A percentile compares a stretch with the other conserved stretches of the same genome.
phyloP scores from a whole-genome alignment of 2,797 vertebrate species.

The Trichosurus vulpecula region DNA sequence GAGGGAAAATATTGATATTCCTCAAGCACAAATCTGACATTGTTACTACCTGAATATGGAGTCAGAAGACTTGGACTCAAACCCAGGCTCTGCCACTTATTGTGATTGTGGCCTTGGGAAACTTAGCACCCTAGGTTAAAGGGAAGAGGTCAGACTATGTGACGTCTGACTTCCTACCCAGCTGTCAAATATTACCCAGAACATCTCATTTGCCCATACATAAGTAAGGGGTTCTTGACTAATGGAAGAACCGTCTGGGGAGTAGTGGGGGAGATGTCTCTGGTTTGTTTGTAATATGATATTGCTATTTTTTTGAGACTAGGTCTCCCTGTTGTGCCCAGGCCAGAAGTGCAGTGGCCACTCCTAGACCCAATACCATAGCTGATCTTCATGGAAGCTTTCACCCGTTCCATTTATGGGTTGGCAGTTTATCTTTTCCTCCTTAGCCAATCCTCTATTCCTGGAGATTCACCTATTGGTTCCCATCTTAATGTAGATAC shows the following conservation, averaged over 20 bases:
- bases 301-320: not conserved
- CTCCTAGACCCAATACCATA: not conserved
- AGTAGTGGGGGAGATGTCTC: not conserved
- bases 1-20: not conserved
- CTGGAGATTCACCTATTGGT: not conserved
- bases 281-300: not conserved
- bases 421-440: not conserved
- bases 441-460: not conserved
- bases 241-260: not conserved
- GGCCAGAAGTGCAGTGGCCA: not conserved
- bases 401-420: not conserved
- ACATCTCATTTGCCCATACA: not conserved
- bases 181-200: not conserved
- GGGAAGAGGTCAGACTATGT: not conserved
- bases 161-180: not conserved
- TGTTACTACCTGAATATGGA: not conserved
- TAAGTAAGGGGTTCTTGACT: not conserved
- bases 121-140: not conserved
- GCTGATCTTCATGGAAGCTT: not conserved
- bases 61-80: not conserved
- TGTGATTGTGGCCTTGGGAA: not conserved
- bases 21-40: not conserved
- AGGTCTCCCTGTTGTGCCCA: not conserved
- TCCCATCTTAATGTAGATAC: not conserved
- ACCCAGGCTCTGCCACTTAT: not conserved